Base-by-base conservation (phyloP, 2,113 vertebrate species). In the Corydoras sp. region DNA sequence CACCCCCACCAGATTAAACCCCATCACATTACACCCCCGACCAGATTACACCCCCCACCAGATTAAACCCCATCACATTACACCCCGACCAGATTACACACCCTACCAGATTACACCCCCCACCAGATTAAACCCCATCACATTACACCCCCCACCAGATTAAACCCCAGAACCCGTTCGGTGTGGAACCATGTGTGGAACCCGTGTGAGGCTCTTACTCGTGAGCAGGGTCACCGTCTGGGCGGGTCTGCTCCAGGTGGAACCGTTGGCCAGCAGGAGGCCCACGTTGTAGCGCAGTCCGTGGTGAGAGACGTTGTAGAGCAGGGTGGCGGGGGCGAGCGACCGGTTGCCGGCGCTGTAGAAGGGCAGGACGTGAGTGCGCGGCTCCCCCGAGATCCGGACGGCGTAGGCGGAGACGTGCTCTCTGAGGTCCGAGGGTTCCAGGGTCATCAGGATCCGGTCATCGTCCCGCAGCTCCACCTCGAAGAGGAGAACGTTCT, bases 231-330 rank as follows among this genome's bases (percentile, higher is more conserved):
- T 84, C 32, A 92, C 64, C 6, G 91, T 93, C 80, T 87, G 86
- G 4, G 88, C 60, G 9, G 94, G 89, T 81, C 89, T 89, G 83
- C 91, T 89, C 80, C 92, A 91, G 82, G 81, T 78, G 55, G 84
- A 90, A 53, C 90, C 88, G 64, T 83, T 88, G 61, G 83, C 82
- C 10, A 90, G 82, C 78, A 98, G 85, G 3, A 98, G 89, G 18
- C 91, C 92, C 73, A 98, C 88, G 5, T 88, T 89, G 84, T 98
- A 98, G 82, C 93, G 91, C 1, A 94, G 88, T 5, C 95, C 96
- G 9, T 95, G 95, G 69, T 95, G 90, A 48, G 86, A 92, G 67
- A 93, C 85, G 85, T 94, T 94, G 76, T 97, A 93, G 18, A 90
- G 71, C 76, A 98, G 76, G 4, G 91, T 88, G 50, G 84, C 79